Conservation (phyloP, 2,113 vertebrate species). For the Gnathonemus longibarbis region DNA sequence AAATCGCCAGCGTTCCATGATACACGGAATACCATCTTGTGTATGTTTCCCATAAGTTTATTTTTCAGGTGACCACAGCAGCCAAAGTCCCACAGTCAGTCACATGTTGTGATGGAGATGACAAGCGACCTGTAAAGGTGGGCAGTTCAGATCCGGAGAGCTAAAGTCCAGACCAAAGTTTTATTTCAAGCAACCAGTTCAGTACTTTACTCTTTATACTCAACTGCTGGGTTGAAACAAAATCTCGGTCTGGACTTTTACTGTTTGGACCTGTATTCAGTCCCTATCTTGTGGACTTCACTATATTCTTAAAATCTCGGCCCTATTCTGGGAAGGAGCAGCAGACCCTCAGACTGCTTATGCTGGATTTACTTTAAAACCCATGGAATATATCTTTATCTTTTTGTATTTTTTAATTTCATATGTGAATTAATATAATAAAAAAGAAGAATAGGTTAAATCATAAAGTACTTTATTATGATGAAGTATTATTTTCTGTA, state of each 20-base stretch:
- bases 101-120: background rate
- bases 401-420: background rate
- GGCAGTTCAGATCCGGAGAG: background rate
- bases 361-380: background rate
- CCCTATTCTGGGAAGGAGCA: background rate
- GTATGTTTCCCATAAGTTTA: background rate
- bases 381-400: background rate
- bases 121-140: background rate
- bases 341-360: background rate
- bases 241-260: background rate
- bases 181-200: background rate
- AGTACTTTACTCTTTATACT: too few species aligned
- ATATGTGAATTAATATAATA: background rate
- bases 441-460: background rate
- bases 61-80: background rate
- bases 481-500: background rate
- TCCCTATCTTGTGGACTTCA: background rate
- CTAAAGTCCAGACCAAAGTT: background rate
- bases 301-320: background rate
- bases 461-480: background rate
- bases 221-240: background rate
- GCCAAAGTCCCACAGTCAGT: background rate
- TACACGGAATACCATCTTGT: background rate
- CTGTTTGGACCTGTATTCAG: background rate
- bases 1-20: background rate